Evolutionary conservation across 35 echinoderm and acorn worm genomes (phyloP).

Genomic region (Eucidaris tribuloides): DNA sequence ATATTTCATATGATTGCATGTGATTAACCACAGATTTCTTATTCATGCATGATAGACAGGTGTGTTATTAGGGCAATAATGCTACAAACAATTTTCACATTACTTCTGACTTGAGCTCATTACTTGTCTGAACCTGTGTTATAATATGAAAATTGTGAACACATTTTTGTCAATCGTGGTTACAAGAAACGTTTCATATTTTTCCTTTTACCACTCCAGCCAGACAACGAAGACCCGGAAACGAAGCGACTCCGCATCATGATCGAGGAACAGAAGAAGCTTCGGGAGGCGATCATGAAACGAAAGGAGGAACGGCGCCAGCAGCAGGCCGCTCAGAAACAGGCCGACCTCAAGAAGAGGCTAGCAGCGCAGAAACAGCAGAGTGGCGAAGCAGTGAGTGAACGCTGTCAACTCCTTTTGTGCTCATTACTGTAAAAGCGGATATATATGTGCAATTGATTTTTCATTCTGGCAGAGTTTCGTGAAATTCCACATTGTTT

Average conservation of each 20-base stretch:
- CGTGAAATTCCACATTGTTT: no score
- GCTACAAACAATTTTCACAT: background rate
- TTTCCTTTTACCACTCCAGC: background rate
- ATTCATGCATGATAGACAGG: background rate
- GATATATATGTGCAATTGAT: no score
- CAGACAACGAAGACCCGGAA: constrained; percentile 74
- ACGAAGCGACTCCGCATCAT: constrained; percentile 55
- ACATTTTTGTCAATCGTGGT: background rate
- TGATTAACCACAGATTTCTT: no score
- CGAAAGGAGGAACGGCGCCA: constrained; percentile 82
- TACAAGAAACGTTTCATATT: background rate
- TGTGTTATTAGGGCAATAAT: no score
- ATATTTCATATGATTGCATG: no score
- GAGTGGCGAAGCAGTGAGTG: background rate
- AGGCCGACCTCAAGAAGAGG: constrained; percentile 83
- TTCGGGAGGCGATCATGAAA: constrained; percentile 70
- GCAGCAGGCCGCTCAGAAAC: constrained; percentile 64
- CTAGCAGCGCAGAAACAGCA: constrained; percentile 48
- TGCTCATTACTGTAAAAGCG: no score
- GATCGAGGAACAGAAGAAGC: constrained; percentile 89
- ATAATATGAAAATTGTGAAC: background rate
- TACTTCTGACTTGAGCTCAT: background rate
- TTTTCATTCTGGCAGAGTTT: no score
- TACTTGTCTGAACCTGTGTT: background rate
- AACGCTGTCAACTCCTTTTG: no score